phyloP scores from a whole-genome alignment of 2,113 vertebrate species.

The Hypanus sabinus region DNA sequence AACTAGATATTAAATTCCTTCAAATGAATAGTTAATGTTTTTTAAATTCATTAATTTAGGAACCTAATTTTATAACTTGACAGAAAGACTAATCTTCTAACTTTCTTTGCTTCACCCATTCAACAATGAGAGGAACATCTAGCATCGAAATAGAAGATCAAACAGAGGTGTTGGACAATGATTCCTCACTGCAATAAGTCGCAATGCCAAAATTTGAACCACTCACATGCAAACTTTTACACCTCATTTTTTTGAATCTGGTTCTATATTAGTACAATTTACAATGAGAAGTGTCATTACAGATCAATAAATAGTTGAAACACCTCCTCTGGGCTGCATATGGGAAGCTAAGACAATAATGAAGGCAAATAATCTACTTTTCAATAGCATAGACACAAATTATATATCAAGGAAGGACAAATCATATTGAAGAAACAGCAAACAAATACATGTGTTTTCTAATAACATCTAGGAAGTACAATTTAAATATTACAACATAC shows the following conservation, averaged over 20 bases:
- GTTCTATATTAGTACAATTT: not conserved
- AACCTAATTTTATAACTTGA: not conserved
- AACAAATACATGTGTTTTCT: not conserved
- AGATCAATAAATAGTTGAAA: not conserved
- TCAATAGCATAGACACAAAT: not conserved
- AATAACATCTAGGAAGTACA: not conserved
- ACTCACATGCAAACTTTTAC: not conserved
- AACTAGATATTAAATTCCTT: not conserved
- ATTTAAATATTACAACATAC: conserved; percentile 50
- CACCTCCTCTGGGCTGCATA: not conserved
- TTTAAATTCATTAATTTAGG: too few species aligned
- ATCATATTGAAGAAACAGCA: not conserved
- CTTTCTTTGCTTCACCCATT: not conserved
- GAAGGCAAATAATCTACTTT: not conserved
- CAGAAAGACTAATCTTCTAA: not conserved
- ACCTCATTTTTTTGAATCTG: not conserved
- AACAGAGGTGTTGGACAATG: not conserved
- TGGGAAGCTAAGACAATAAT: not conserved
- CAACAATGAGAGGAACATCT: conserved; percentile 14
- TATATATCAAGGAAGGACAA: not conserved
- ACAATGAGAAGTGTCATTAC: not conserved
- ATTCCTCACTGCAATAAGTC: not conserved
- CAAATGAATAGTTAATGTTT: too few species aligned
- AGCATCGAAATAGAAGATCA: conserved; percentile 22
- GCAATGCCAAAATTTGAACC: not conserved